These are phyloP conservation scores for Seira ritae DNA, from an alignment of 2,888 invertebrate genomes.

Conservation along the genomic window DNA sequence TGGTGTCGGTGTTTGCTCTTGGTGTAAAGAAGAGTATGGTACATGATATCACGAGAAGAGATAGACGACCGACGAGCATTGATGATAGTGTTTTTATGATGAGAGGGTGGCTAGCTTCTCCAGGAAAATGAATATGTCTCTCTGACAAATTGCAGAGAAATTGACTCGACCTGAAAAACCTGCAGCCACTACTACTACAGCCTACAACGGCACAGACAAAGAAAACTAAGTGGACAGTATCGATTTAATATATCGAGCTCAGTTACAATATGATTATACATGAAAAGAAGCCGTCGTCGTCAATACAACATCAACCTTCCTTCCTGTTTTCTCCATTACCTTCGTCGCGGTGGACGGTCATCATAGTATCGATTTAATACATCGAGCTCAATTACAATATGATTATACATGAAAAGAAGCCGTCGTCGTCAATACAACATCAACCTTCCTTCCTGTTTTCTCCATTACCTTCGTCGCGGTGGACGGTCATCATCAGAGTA, in stretches of 20 bases:
- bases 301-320: not conserved
- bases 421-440: slow-evolving; percentile 15
- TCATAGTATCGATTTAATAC: slow-evolving; percentile 68
- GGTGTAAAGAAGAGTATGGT: slow-evolving; percentile 36
- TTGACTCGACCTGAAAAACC: slow-evolving; percentile 61
- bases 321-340: slow-evolving; percentile 1
- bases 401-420: not conserved
- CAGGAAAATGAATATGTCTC: slow-evolving; percentile 45
- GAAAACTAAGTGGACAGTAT: slow-evolving; percentile 68
- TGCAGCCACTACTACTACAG: slow-evolving; percentile 40
- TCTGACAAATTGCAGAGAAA: slow-evolving; percentile 65
- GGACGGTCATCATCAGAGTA: not conserved
- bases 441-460: slow-evolving; percentile 6
- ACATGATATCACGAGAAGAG: slow-evolving; percentile 52
- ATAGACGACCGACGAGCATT: too few relatives aligned
- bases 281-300: slow-evolving; percentile 16
- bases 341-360: not conserved
- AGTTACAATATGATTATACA: slow-evolving; percentile 29
- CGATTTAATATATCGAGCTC: slow-evolving; percentile 66
- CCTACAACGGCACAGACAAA: slow-evolving; percentile 31
- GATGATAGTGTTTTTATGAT: slow-evolving; percentile 24
- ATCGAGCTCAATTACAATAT: slow-evolving; percentile 34
- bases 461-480: not conserved
- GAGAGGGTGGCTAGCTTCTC: slow-evolving; percentile 35
- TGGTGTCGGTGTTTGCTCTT: not conserved